Evolutionary conservation across 1,140 invertebrate genomes (phyloP), one percentile per base, ranked within the genome.

Genomic region (Drosophila grimshawi): DNA sequence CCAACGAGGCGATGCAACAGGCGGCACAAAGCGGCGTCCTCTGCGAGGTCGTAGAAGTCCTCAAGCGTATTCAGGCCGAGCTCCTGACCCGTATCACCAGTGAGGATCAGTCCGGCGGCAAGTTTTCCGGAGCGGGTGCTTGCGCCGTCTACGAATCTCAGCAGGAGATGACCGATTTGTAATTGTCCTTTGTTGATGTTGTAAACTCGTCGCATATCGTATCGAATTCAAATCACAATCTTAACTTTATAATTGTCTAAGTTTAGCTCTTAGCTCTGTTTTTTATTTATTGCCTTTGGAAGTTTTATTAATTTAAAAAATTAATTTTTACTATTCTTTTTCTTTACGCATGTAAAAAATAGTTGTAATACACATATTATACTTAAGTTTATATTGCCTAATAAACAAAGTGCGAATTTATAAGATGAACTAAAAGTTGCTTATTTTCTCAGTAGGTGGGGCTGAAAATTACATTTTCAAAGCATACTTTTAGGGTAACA

Each of bases 1-100:
- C 94, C 3, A 90, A 94, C 55, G 91, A 93, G 53, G 94, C 94
- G 7, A 80, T 94, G 82, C 86, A 92, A 45, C 88, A 91, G 74
- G 88, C 92, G 1, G 78, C 88, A 4, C 86, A 91, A n/a, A 92
- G 85, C 60, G 91, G 90, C 5, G 88, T 92, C 3, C 72, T 83
- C 39, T 65, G 73, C 56, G 91, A 92, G 46, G 91, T 92, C 8
- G 81, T 92, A 4, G 91, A 92, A 46, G 91, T 92, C 8, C 52
- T 92, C 2, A 92, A 91, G 52, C 91, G 91, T 53, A 92, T 92
- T 37, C 91, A 92, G 55, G 71, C 86, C 39, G 91, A 92, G 68
- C 76, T 92, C 6, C 77, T 92, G 2, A 81, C 79, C 30, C 86
- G 90, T 48, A 92, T 91, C 49, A 78, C 80, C 62, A 90, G 70